Base-by-base conservation (phyloP, 2,797 vertebrate species). In the Chlorospingus semifuscus region DNA sequence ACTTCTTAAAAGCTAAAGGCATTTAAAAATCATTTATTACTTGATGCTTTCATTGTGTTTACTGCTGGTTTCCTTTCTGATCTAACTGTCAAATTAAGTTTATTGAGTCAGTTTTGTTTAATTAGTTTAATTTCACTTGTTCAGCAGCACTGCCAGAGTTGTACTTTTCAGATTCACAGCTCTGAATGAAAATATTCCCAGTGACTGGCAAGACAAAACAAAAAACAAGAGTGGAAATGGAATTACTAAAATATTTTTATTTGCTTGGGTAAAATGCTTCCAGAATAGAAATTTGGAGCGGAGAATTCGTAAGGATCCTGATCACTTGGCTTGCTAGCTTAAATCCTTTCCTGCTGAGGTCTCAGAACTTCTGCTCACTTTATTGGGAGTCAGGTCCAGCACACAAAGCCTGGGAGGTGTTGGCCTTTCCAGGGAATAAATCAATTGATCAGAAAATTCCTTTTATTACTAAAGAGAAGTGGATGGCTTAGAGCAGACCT, bases 101-200 rank as follows among this genome's bases (percentile, higher is more conserved):
- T 87, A 75, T 57, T 75, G 84, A 95, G 57, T 89, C 87, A 75
- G 78, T 75, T 97, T 89, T 89, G 79, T 94, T 92, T 77, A 90
- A 95, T 95, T 93, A 77, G 64, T 93, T 97, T 83, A 68, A 93
- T 93, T 93, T 89, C 74, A 87, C 75, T 93, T 83, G 69, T 87
- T 94, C 68, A 70, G 59, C 81, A 90, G 41, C 79, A 37, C 61
- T 95, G 92, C 92, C 82, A 87, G 83, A 89, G 61, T 89, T 87
- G 56, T 87, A 77, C 29, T 89, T 93, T 81, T 78, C 69, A 83
- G 52, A 92, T 95, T 96, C 84, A 92, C 68, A 87, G 36, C 64
- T 96, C 81, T 87, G 87, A 94, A 87, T 50, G 86, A 95, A 95
- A 94, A 87, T 92, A 92, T 23, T 96, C 65, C 56, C 76, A 56